Base-by-base conservation (phyloP, 2,888 invertebrate genomes). In the Pemphredon lugubris region DNA sequence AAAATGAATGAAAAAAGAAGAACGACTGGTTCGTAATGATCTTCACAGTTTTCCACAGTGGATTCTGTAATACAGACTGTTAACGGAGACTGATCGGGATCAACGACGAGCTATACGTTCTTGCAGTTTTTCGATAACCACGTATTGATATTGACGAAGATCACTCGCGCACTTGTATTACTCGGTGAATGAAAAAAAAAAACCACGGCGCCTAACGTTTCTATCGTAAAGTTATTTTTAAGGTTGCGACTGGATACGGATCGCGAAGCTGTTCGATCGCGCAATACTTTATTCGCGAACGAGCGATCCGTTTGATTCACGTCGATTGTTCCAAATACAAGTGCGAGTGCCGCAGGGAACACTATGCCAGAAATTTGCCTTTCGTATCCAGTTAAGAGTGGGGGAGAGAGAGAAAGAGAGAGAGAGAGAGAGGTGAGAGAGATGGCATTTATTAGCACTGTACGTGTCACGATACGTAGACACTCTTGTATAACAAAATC, bases 371-470 rank as follows among this genome's bases (percentile, higher is more conserved):
- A n/a, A n/a, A n/a, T 61, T 67, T 60, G 59, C 61, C 67, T 48
- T 50, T 47, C 37, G 58, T 67, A 70, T 69, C 44, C 74, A 60
- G 59, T 74, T 54, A 42, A 53, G 60, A 59, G 2, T 11, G 44
- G n/a, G 7, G 21, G n/a, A 23, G 21, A 45, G 21, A 20, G 21
- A 21, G 11, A 44, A 21, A 44, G 21, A 42, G 42, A 42, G 42
- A 40, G 40, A 40, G 14, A 40, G 40, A 40, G 40, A 14, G 14
- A 50, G 16, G n/a, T n/a, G 11, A 44, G 13, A 44, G 21, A 44
- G 50, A 32, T 60, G 65, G 67, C 79, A 79, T 79, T 79, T 79
- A 76, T 76, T 79, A 79, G 68, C 65, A 74, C 70, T 63, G 55
- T 69, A 68, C 39, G 74, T 75, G 78, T 78, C 64, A 18, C 58